These are phyloP conservation scores for Drosophila sproati DNA, from an alignment of 1,140 invertebrate species.

Conservation along the genomic window DNA sequence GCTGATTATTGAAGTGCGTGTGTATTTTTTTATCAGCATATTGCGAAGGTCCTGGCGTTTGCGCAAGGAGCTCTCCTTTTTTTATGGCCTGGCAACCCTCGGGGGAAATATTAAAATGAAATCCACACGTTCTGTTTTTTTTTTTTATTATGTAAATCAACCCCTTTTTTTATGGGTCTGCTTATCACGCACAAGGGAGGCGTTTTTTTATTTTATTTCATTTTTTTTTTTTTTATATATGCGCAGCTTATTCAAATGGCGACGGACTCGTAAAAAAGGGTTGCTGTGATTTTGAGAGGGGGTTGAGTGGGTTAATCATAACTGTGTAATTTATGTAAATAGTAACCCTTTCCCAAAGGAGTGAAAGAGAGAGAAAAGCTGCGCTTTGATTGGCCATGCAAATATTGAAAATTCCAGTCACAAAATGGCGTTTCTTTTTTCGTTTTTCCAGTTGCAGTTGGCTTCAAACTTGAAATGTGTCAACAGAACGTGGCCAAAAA, in stretches of 20 bases:
- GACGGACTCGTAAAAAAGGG: slow-evolving; percentile 61
- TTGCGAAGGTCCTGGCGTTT: slow-evolving; percentile 50
- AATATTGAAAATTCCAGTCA: slow-evolving; percentile 44
- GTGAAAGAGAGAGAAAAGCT: slow-evolving; percentile 17
- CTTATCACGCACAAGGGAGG: slow-evolving; percentile 30
- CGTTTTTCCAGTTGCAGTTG: slow-evolving; percentile 25
- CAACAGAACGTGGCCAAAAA: slow-evolving; percentile 34
- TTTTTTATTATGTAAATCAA: slow-evolving; percentile 79
- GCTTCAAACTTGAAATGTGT: slow-evolving; percentile 36
- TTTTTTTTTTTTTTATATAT: slow-evolving; percentile 21
- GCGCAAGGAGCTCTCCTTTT: slow-evolving; percentile 40
- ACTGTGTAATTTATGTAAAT: slow-evolving; percentile 70
- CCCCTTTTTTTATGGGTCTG: slow-evolving; percentile 63
- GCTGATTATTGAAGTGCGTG: background rate
- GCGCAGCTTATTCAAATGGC: slow-evolving; percentile 75
- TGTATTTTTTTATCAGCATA: slow-evolving; percentile 46
- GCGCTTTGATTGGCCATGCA: slow-evolving; percentile 62
- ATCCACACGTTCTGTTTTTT: slow-evolving; percentile 23
- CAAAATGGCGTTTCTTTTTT: slow-evolving; percentile 59
- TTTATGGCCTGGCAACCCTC: slow-evolving; percentile 32
- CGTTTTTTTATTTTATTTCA: slow-evolving; percentile 12
- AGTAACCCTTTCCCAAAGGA: slow-evolving; percentile 60
- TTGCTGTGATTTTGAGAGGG: slow-evolving; percentile 64
- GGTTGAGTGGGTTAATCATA: slow-evolving; percentile 28
- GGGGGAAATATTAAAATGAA: slow-evolving; percentile 79